phyloP scores from a whole-genome alignment of 2,113 vertebrate genomes.

The Sorex fumeus region DNA sequence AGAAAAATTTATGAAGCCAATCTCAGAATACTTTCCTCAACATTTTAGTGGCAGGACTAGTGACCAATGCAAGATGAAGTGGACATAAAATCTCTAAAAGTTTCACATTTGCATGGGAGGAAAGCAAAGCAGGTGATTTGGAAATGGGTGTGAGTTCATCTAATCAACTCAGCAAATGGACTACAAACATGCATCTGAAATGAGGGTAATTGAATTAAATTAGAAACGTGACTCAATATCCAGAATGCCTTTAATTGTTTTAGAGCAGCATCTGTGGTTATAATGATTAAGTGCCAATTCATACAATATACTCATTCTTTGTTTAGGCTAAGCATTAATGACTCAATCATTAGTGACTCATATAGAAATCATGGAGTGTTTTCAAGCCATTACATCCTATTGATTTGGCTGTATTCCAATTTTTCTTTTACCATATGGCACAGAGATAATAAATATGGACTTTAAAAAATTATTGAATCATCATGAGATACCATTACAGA shows the following conservation, averaged over 20 bases:
- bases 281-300: neutral
- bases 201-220: neutral
- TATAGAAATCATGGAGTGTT: neutral
- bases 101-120: conserved; percentile 3
- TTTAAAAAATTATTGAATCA: neutral
- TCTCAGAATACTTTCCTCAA: neutral
- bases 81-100: neutral
- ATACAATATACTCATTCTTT: neutral
- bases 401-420: neutral
- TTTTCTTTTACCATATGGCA: neutral
- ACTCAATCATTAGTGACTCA: neutral
- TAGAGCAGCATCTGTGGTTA: neutral
- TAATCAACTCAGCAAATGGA: conserved; percentile 8
- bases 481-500: too few relatives aligned
- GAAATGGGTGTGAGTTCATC: neutral
- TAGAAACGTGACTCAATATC: neutral
- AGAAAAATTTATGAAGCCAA: neutral
- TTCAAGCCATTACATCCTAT: neutral
- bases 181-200: neutral
- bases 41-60: neutral
- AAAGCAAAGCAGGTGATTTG: neutral
- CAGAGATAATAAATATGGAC: neutral
- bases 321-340: neutral
- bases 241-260: neutral
- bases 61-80: neutral